Evolutionary conservation across 2,797 vertebrate genomes (phyloP), one percentile per base, ranked within the genome.

Genomic region (Tenualosa ilisha): DNA sequence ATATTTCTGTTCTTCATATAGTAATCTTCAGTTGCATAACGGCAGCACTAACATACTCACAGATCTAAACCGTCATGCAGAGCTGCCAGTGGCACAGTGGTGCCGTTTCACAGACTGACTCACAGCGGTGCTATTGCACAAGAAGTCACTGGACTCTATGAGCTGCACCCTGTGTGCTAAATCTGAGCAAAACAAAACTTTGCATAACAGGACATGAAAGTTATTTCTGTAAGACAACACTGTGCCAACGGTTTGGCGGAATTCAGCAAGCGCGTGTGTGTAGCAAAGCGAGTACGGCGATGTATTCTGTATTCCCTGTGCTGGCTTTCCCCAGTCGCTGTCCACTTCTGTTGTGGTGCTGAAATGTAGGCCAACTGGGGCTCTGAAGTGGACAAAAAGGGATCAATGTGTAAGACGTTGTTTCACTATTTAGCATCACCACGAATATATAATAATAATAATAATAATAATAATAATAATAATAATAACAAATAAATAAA

Each of bases 51-150:
- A 7, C 63, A 11, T 26, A 31, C 63, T 68, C 11, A 68, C 24
- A 68, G 24, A 15, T 37, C 11, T 15, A 31, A 31, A 9, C 8
- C n/a, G 15, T 6, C 37, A 43, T 1, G 59, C 15, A 6, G 31
- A 43, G 37, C 31, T 12, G 31, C 43, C 31, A 31, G 1, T 31
- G 13, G 13, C 68, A 75, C 68, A 75, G 31, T 75, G 51, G 0
- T 88, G 85, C 40, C 81, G 40, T 92, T 89, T 86, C 82, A 17
- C 2, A 72, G 15, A 1, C 8, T 81, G 49, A 88, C 94, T 92
- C 89, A 83, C 90, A 93, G 93, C 91, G 94, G 93, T 93, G 93
- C 93, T 95, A 90, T 93, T 94, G 93, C 86, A 84, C 91, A 92
- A 88, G 83, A 83, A 89, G 81, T 90, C 83, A 65, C 56, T 4